These are phyloP conservation scores for Parus major DNA, from an alignment of 2,113 vertebrate species.

Conservation along the genomic window DNA sequence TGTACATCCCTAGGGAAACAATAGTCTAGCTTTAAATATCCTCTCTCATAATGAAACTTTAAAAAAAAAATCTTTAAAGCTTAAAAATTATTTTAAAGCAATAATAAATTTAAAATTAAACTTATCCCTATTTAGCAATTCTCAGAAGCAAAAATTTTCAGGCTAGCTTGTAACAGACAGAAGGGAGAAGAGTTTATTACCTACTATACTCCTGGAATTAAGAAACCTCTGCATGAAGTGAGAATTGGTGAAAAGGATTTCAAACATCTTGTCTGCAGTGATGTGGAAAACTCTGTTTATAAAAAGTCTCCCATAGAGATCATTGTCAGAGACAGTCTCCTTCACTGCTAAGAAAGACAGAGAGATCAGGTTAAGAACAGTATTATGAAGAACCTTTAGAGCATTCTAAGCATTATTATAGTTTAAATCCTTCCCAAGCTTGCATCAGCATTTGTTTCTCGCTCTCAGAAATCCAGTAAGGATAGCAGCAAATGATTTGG, in stretches of 20 bases:
- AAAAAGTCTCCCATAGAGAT: conserved; percentile 84
- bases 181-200: conserved; percentile 69
- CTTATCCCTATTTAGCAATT: neutral
- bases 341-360: conserved; percentile 70
- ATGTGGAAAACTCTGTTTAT: conserved; percentile 91
- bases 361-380: conserved; percentile 18
- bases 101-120: neutral
- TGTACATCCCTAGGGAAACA: neutral
- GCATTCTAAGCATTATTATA: neutral
- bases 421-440: neutral
- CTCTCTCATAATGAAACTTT: neutral
- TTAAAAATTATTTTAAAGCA: neutral
- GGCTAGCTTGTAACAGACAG: neutral
- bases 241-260: conserved; percentile 92
- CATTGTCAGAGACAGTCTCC: conserved; percentile 73
- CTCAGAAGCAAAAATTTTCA: neutral
- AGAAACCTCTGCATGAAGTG: conserved; percentile 86
- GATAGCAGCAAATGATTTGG: neutral
- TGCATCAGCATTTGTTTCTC: neutral
- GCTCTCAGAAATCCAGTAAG: neutral
- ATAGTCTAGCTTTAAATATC: neutral
- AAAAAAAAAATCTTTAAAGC: neutral
- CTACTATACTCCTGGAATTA: conserved; percentile 85
- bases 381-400: neutral
- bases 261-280: conserved; percentile 93